Evolutionary conservation across 2,113 vertebrate genomes (phyloP).

Genomic region (Blennius ocellaris): DNA sequence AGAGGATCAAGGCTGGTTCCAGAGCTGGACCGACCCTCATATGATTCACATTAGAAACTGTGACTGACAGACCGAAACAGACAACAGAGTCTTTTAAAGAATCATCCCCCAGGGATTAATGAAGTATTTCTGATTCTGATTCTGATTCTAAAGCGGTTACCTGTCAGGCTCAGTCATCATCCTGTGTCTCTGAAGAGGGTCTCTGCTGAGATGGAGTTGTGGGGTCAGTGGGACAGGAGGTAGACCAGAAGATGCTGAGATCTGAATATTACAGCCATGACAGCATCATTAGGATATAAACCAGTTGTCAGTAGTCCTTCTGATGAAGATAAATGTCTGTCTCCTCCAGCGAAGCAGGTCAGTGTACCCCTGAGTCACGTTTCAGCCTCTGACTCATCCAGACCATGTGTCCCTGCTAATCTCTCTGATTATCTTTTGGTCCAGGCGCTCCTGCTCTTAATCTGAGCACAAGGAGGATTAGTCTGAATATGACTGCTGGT

Average conservation of each 20-base stretch:
- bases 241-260: constrained; percentile 7
- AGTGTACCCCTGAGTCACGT: constrained; percentile 36
- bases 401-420: constrained; percentile 48
- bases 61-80: too few relatives aligned
- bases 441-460: constrained; percentile 51
- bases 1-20: constrained; percentile 69
- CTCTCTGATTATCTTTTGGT: constrained; percentile 58
- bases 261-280: constrained; percentile 30
- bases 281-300: constrained; percentile 12
- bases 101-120: too few relatives aligned
- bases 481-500: constrained; percentile 52
- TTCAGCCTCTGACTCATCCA: constrained; percentile 48
- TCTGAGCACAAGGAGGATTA: constrained; percentile 66
- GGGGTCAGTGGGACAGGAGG: constrained; percentile 45
- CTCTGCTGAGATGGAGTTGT: constrained; percentile 48
- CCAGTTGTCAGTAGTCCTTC: not conserved
- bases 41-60: constrained; percentile 77
- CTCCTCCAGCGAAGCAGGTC: too few relatives aligned
- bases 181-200: constrained; percentile 41
- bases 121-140: too few relatives aligned
- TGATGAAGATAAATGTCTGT: not conserved
- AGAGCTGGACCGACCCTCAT: constrained; percentile 61
- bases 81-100: too few relatives aligned
- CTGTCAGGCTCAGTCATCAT: constrained; percentile 72
- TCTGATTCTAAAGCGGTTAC: constrained; percentile 33